These are phyloP conservation scores for Zaprionus kolodkinae DNA, from an alignment of 1,140 invertebrate genomes.

Conservation along the genomic window DNA sequence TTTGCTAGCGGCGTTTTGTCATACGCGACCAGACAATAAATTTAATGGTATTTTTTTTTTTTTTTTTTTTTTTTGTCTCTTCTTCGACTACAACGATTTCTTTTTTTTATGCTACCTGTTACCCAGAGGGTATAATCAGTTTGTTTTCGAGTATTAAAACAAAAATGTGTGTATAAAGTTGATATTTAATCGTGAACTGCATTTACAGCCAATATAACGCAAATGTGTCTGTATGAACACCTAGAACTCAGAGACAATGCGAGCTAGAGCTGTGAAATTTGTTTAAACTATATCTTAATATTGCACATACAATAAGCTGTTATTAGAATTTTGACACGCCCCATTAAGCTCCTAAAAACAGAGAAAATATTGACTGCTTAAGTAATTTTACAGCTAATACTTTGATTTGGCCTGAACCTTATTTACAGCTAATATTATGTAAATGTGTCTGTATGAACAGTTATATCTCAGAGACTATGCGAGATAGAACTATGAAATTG, in stretches of 20 bases:
- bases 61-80: not conserved
- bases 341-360: not conserved
- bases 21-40: conserved; percentile 67
- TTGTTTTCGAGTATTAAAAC: not conserved
- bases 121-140: not conserved
- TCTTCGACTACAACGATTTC: conserved; percentile 50
- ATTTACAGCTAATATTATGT: no score
- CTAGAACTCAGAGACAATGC: not conserved
- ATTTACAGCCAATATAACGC: not conserved
- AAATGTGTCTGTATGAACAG: no score
- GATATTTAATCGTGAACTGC: no score
- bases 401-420: no score
- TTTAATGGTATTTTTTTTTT: conserved; percentile 45
- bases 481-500: no score
- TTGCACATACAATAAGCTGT: rapidly evolving
- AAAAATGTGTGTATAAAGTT: no score
- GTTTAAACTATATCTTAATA: not conserved
- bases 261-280: not conserved
- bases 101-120: not conserved
- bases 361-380: not conserved
- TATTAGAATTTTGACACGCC: not conserved
- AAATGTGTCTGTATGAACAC: not conserved
- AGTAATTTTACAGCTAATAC: no score
- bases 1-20: conserved; percentile 62
- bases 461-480: no score